These are phyloP conservation scores for Sinopyrophorus schimmeli DNA, from an alignment of 2,888 invertebrate species.

Conservation along the genomic window DNA sequence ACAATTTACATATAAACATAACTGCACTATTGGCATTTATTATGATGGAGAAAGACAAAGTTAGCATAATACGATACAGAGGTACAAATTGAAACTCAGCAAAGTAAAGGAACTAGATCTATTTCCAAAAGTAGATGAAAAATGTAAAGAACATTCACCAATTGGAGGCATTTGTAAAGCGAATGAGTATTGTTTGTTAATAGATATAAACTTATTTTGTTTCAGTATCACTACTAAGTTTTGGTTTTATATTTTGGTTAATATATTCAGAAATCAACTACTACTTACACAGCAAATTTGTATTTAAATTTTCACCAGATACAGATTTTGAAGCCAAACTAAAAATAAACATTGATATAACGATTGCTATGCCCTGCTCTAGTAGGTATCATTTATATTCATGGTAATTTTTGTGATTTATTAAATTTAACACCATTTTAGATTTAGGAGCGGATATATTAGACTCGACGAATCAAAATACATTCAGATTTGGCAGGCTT, in stretches of 20 bases:
- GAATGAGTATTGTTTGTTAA: too few relatives aligned
- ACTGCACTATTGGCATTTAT: too few relatives aligned
- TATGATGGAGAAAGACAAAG: constrained; percentile 48
- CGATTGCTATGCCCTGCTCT: constrained; percentile 92
- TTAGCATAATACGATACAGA: constrained; percentile 59
- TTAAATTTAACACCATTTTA: constrained; percentile 42
- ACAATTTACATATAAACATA: too few relatives aligned
- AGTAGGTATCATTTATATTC: constrained; percentile 66
- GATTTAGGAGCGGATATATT: constrained; percentile 90
- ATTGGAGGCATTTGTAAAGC: constrained; percentile 87
- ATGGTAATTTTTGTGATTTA: constrained; percentile 3
- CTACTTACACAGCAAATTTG: constrained; percentile 79
- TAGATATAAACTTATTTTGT: constrained; percentile 34
- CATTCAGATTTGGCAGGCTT: constrained; percentile 79
- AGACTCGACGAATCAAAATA: constrained; percentile 90
- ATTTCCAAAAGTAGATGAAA: constrained; percentile 91
- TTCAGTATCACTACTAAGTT: constrained; percentile 74
- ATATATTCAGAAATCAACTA: constrained; percentile 84
- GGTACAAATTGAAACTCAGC: constrained; percentile 65
- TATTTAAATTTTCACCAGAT: constrained; percentile 89
- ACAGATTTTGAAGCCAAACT: constrained; percentile 85
- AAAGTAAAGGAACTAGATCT: constrained; percentile 91
- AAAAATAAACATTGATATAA: constrained; percentile 91
- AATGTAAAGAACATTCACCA: constrained; percentile 84
- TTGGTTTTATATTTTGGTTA: constrained; percentile 76